A percentile compares a stretch with the other conserved stretches of the same genome.
phyloP scores from a whole-genome alignment of 1,140 invertebrate species.

The Diabrotica virgifera region DNA sequence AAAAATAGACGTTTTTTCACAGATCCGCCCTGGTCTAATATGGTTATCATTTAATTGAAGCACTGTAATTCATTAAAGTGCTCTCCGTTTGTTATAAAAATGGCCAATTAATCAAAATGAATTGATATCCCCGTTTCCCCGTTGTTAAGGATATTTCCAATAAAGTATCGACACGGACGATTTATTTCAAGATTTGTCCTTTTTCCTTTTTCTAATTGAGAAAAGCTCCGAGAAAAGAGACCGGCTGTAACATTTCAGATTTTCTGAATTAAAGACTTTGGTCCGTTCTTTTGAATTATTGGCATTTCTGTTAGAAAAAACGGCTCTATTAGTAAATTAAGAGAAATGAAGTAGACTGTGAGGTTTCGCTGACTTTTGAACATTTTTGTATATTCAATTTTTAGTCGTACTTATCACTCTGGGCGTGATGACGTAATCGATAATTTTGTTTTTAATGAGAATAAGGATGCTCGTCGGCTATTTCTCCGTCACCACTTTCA shows the following conservation, averaged over 20 bases:
- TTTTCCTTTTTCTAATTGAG: slow-evolving; percentile 2
- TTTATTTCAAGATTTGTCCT: slow-evolving; percentile 3
- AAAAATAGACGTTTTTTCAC: too few species aligned
- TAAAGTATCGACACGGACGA: neutral
- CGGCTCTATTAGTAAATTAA: neutral
- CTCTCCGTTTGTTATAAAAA: neutral
- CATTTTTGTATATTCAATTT: too few species aligned
- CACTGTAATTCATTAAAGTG: neutral
- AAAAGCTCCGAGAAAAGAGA: neutral
- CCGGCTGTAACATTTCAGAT: neutral
- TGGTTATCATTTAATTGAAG: too few species aligned
- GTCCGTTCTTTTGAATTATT: slow-evolving; percentile 1
- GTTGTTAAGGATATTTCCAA: slow-evolving; percentile 1
- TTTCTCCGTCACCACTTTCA: too few species aligned
- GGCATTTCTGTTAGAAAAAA: neutral
- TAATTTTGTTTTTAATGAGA: too few species aligned
- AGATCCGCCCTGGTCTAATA: too few species aligned
- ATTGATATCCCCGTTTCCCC: neutral
- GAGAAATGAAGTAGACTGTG: too few species aligned
- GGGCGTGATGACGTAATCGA: too few species aligned
- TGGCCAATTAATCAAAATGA: neutral
- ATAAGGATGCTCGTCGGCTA: too few species aligned
- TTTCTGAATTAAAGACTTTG: neutral
- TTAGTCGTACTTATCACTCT: too few species aligned
- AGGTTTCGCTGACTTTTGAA: too few species aligned